These are phyloP conservation scores for Pavo muticus DNA, from an alignment of 2,113 vertebrate species.

Conservation along the genomic window DNA sequence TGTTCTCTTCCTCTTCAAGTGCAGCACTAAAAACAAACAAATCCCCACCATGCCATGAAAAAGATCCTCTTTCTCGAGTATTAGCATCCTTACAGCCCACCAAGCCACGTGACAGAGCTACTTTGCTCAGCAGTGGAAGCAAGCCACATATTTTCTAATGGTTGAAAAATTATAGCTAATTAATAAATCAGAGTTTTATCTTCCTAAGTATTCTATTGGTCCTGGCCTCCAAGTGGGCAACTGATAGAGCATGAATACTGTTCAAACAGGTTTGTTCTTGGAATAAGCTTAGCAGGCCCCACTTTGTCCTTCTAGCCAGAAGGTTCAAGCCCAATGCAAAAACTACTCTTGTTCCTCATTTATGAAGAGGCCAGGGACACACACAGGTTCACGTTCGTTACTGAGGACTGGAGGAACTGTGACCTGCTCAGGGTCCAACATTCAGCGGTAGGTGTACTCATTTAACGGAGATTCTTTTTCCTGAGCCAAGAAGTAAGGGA, in stretches of 20 bases:
- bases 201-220: not conserved
- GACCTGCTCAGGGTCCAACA: not conserved
- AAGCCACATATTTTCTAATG: not conserved
- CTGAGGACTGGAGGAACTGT: not conserved
- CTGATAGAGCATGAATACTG: not conserved
- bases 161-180: not conserved
- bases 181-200: not conserved
- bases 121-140: not conserved
- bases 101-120: not conserved
- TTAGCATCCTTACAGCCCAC: not conserved
- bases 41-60: not conserved
- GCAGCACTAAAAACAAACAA: not conserved
- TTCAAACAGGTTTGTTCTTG: not conserved
- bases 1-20: constrained; percentile 5
- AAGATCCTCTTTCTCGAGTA: not conserved
- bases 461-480: not conserved
- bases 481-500: not conserved
- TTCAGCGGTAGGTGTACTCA: not conserved
- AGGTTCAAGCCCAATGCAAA: not conserved
- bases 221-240: not conserved
- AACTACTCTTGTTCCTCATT: not conserved
- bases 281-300: not conserved
- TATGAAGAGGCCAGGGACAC: not conserved
- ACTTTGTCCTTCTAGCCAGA: not conserved
- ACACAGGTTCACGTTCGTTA: not conserved